These are phyloP conservation scores for Chrysolina americana DNA, from an alignment of 2,888 invertebrate genomes.

Conservation along the genomic window DNA sequence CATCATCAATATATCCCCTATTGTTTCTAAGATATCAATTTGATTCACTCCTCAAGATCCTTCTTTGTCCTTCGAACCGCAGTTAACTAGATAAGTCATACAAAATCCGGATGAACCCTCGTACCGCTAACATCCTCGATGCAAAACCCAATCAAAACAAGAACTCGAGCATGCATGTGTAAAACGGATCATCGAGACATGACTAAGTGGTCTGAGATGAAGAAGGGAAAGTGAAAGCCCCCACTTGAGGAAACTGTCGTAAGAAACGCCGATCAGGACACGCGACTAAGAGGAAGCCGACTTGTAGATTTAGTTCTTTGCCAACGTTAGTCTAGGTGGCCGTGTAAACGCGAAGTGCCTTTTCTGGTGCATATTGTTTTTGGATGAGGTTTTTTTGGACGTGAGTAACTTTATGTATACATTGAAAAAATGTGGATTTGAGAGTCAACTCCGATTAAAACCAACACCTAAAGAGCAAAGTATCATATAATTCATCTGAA, in stretches of 20 bases:
- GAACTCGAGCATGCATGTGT: conserved; percentile 24
- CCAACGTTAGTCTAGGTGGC: conserved; percentile 37
- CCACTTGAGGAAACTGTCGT: conserved; percentile 45
- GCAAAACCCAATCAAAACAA: conserved; percentile 9
- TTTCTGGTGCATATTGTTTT: conserved; percentile 39
- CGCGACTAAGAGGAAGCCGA: conserved; percentile 46
- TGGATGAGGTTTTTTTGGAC: conserved; percentile 49
- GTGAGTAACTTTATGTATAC: conserved; percentile 44
- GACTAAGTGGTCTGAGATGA: conserved; percentile 35
- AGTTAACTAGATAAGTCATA: neutral
- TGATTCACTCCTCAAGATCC: too few species aligned
- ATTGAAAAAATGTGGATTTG: too few species aligned
- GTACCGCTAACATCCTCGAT: neutral
- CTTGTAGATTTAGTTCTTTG: conserved; percentile 43
- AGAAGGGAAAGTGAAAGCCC: conserved; percentile 55
- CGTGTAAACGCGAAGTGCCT: conserved; percentile 45
- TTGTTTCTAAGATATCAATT: too few species aligned
- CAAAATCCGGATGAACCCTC: neutral
- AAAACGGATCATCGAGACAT: conserved; percentile 31
- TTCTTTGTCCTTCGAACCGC: too few species aligned
- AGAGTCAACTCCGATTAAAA: too few species aligned
- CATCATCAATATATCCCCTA: too few species aligned
- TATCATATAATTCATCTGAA: too few species aligned
- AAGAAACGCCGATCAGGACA: conserved; percentile 50
- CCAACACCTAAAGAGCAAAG: too few species aligned